Evolutionary conservation across 2,797 vertebrate genomes (phyloP), one percentile per base, ranked within the genome.

Genomic region (Catostomus latipinnis): DNA sequence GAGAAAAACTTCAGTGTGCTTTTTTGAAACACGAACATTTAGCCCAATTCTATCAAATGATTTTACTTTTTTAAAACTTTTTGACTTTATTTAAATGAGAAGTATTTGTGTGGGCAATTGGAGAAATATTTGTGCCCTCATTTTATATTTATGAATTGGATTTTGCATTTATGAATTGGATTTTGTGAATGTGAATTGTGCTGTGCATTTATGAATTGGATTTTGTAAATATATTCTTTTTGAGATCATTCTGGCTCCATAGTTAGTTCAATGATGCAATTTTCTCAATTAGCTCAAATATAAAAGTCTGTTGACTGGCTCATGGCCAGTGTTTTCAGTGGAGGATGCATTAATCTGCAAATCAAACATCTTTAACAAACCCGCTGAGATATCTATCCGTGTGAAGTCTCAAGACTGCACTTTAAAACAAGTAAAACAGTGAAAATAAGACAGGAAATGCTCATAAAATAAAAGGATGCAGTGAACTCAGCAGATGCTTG

Each of bases 311-410:
- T 22, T 9, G 61, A 66, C 16, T 6, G 34, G 43, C 65, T 66
- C 14, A 66, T 45, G 62, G 62, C 62, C 46, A 43, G 8, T 65
- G 62, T 46, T 65, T 65, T 34, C 48, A 52, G 22, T 75, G 14
- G 54, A 53, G 34, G 50, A 14, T 22, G 4, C 60, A 43, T 53
- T 43, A 62, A 43, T 52, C 71, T 34, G 2, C 18, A 2, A 73
- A 34, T 62, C 18, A 53, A 62, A 74, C 8, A 8, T 8, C 48
- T 14, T 45, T 34, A 13, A 8, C 45, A 46, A 46, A 45, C 22
- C 62, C 13, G 43, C 43, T 46, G 62, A 62, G 60, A 14, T 54
- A 65, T 63, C 10, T 0, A 2, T 67, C 67, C n/a, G 18, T 46
- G 10, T n/a, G 43, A 76, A 43, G 54, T 48, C 34, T 43, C n/a